phyloP scores from a whole-genome alignment of 2,113 vertebrate species.

The Cottus gobio region DNA sequence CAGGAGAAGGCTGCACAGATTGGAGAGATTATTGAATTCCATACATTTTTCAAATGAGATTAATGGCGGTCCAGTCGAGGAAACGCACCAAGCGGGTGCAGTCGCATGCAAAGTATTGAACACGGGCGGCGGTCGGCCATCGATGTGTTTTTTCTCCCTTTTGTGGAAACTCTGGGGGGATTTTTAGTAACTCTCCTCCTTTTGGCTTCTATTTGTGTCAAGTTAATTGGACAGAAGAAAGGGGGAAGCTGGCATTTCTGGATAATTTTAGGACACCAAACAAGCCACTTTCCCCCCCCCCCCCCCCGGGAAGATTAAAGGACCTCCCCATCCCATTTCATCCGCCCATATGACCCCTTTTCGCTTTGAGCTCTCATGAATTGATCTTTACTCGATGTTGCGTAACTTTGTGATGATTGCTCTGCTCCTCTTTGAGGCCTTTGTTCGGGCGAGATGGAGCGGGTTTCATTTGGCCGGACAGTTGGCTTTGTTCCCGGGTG shows the following conservation, averaged over 20 bases:
- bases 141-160: conserved; percentile 52
- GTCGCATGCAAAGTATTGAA: conserved; percentile 32
- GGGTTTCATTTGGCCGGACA: conserved; percentile 72
- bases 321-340: conserved; percentile 51
- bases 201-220: conserved; percentile 62
- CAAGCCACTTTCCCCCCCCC: conserved; percentile 33
- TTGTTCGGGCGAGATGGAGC: conserved; percentile 74
- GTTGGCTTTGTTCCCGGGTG: conserved; percentile 73
- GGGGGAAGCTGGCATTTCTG: conserved; percentile 41
- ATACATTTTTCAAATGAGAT: conserved; percentile 61
- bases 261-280: conserved; percentile 65
- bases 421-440: conserved; percentile 72
- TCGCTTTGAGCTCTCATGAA: conserved; percentile 62
- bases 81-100: conserved; percentile 23
- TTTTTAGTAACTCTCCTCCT: conserved; percentile 60
- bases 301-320: conserved; percentile 58
- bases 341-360: conserved; percentile 7
- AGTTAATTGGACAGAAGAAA: conserved; percentile 70
- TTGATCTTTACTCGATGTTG: conserved; percentile 71
- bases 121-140: conserved; percentile 1
- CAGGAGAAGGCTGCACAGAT: conserved; percentile 46
- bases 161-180: conserved; percentile 48
- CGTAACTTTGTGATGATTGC: conserved; percentile 70
- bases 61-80: conserved; percentile 27
- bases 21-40: conserved; percentile 63